Conservation (phyloP, 2,888 invertebrate species). For the Heptascelio sp. region DNA sequence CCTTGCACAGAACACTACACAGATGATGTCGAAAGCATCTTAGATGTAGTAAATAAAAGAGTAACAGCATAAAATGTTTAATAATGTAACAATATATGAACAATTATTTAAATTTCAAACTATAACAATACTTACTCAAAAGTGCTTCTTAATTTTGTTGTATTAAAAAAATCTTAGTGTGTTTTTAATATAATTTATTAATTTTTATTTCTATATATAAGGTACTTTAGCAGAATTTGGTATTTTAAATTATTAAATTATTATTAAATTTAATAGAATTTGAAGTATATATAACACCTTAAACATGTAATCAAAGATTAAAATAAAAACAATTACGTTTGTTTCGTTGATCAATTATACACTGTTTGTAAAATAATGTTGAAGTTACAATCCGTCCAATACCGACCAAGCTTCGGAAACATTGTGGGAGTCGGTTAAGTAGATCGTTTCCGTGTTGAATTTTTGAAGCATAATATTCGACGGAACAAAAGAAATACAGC, state of each 20-base stretch:
- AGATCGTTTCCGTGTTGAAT: not conserved
- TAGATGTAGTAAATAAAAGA: not conserved
- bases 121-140: not conserved
- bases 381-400: not conserved
- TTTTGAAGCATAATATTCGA: not conserved
- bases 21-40: not conserved
- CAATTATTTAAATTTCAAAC: not conserved
- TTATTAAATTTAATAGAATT: not conserved
- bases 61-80: not conserved
- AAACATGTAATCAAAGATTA: slow-evolving; percentile 18
- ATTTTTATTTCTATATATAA: not conserved
- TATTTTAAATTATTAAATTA: not conserved
- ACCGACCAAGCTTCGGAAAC: slow-evolving; percentile 2
- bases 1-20: not conserved
- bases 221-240: not conserved
- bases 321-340: slow-evolving; percentile 9
- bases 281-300: slow-evolving; percentile 1
- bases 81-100: not conserved
- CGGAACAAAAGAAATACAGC: not conserved
- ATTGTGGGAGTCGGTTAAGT: slow-evolving; percentile 9
- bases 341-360: not conserved
- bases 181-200: not conserved
- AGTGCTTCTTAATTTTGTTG: not conserved
- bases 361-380: not conserved
- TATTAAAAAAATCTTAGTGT: not conserved